These are phyloP conservation scores for Reticulitermes speratus DNA, from an alignment of 1,140 invertebrate genomes.

Conservation along the genomic window DNA sequence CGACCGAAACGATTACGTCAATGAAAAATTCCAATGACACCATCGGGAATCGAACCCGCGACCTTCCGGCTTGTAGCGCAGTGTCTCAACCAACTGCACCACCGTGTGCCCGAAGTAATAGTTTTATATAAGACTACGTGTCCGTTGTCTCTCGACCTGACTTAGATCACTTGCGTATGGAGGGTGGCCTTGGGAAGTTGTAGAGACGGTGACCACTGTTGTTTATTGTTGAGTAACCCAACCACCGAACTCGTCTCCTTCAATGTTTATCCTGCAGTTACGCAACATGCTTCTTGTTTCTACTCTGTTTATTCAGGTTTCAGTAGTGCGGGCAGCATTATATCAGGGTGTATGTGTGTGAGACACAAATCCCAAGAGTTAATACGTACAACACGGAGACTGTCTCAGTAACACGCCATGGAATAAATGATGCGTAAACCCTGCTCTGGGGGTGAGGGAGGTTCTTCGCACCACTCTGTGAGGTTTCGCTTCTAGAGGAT, in stretches of 20 bases:
- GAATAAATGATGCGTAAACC: neutral
- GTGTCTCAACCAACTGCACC: too few species aligned
- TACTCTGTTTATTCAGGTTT: neutral
- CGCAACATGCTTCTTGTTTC: neutral
- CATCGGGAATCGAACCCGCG: too few species aligned
- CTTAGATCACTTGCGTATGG: neutral
- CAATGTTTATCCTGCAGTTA: slow-evolving; percentile 8
- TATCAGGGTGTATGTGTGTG: neutral
- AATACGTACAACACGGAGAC: neutral
- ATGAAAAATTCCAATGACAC: too few species aligned
- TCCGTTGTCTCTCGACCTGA: neutral
- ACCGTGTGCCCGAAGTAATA: too few species aligned
- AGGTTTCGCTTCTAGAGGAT: neutral
- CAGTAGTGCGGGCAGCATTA: neutral
- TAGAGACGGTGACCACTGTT: neutral
- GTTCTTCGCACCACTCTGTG: neutral
- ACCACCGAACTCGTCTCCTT: neutral
- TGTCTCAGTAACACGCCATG: neutral
- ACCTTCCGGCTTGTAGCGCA: too few species aligned
- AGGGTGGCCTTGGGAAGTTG: neutral
- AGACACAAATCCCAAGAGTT: neutral
- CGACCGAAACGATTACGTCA: too few species aligned
- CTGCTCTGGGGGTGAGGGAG: neutral
- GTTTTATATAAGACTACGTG: too few species aligned
- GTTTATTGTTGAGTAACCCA: neutral